A percentile compares a stretch with the other conserved stretches of the same genome.
phyloP scores from a whole-genome alignment of 2,888 invertebrate genomes.

The Stenoptilia bipunctidactyla region DNA sequence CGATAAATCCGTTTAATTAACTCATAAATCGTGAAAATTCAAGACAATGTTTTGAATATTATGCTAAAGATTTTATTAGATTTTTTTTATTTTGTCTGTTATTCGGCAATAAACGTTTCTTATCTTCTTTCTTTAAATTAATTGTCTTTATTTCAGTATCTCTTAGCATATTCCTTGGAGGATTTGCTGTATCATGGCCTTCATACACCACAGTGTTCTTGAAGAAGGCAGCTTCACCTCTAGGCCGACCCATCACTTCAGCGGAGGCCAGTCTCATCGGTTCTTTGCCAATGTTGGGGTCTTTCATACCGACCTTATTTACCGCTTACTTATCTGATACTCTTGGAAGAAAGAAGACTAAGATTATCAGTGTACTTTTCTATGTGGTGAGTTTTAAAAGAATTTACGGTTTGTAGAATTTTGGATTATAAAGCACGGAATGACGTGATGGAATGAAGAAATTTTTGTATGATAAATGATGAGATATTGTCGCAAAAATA shows the following conservation, averaged over 20 bases:
- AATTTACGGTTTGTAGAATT: no score
- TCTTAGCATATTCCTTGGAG: conserved; percentile 14
- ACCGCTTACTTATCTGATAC: conserved; percentile 20
- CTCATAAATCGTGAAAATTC: no score
- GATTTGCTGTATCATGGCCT: conserved; percentile 23
- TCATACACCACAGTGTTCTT: conserved; percentile 23
- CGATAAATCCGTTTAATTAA: no score
- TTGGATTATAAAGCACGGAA: no score
- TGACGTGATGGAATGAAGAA: no score
- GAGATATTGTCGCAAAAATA: no score
- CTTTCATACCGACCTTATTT: conserved; percentile 15
- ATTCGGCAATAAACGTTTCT: no score
- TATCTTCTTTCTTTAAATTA: no score
- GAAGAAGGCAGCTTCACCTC: conserved; percentile 20
- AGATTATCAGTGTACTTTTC: conserved; percentile 19
- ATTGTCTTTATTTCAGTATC: conserved; percentile 19
- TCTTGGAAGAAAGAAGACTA: conserved; percentile 25
- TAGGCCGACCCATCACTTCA: conserved; percentile 19
- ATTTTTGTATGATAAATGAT: no score
- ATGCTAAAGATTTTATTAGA: no score
- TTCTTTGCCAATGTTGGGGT: conserved; percentile 25
- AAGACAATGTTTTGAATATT: no score
- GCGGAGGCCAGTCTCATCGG: conserved; percentile 22
- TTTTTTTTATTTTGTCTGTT: no score
- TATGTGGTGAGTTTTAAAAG: conserved; percentile 23